Evolutionary conservation across 2,888 invertebrate species (phyloP).

Genomic region (Axea sp.): DNA sequence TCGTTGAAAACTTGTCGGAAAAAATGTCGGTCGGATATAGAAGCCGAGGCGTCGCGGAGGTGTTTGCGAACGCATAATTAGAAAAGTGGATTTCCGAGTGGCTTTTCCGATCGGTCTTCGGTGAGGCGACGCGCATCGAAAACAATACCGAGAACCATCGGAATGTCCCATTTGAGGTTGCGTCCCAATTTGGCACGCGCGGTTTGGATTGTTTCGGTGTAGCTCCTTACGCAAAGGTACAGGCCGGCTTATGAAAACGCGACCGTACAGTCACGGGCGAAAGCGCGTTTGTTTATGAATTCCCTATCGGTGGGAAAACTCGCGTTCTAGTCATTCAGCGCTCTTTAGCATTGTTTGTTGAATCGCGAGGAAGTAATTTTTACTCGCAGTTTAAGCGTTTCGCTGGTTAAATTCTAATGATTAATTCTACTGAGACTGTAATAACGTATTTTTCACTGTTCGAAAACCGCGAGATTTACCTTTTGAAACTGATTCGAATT

Average conservation of each 20-base stretch:
- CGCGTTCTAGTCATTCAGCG: conserved; percentile 16
- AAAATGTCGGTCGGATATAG: too few relatives aligned
- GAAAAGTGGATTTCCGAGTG: conserved; percentile 41
- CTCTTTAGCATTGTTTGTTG: conserved; percentile 27
- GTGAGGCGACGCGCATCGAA: conserved; percentile 52
- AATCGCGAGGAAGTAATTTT: not conserved
- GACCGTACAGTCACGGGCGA: conserved; percentile 51
- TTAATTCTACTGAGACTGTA: too few relatives aligned
- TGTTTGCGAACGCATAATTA: conserved; percentile 34
- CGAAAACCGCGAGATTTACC: too few relatives aligned
- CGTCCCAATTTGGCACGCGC: conserved; percentile 77
- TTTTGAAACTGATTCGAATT: too few relatives aligned
- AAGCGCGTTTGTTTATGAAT: conserved; percentile 36
- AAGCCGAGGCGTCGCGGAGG: too few relatives aligned
- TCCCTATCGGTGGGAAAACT: conserved; percentile 25
- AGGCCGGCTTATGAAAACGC: conserved; percentile 66
- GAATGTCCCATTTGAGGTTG: conserved; percentile 78
- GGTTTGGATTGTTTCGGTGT: conserved; percentile 77
- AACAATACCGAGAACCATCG: conserved; percentile 77
- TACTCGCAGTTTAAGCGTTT: conserved; percentile 1
- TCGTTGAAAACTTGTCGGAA: too few relatives aligned
- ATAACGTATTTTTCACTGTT: too few relatives aligned
- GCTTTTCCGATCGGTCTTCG: conserved; percentile 40
- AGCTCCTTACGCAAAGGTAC: conserved; percentile 74
- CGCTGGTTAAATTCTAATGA: too few relatives aligned